These are phyloP conservation scores for Leptopilina drosophilae DNA, from an alignment of 2,888 invertebrate species.

Conservation along the genomic window DNA sequence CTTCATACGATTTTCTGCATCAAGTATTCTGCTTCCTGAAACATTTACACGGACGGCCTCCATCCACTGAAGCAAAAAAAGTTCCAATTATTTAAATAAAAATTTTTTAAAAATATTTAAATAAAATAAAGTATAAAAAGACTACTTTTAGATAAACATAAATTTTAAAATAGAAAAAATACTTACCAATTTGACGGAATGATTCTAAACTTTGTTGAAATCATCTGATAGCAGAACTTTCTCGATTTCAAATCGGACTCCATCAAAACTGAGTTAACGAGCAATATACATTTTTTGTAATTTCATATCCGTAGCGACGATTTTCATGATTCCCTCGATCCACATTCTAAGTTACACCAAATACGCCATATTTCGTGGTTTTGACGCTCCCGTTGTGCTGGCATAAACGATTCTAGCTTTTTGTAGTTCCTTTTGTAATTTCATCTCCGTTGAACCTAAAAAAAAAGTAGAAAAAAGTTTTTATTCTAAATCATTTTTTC, in stretches of 20 bases:
- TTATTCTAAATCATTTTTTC: no score
- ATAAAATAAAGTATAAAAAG: background rate
- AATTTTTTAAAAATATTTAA: background rate
- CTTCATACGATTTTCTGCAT: conserved; percentile 95
- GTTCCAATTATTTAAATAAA: conserved; percentile 4
- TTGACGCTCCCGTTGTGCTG: conserved; percentile 97
- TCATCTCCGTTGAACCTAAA: conserved; percentile 88
- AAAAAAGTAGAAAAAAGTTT: background rate
- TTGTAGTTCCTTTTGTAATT: conserved; percentile 95
- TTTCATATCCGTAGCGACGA: conserved; percentile 99
- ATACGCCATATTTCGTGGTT: conserved; percentile 99
- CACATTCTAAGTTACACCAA: conserved; percentile 99
- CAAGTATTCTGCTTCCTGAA: conserved; percentile 95
- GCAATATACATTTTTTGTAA: conserved; percentile 99
- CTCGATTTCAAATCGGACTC: conserved; percentile 97
- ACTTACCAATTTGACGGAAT: conserved; percentile 89
- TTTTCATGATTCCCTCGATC: conserved; percentile 99
- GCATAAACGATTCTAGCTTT: conserved; percentile 96
- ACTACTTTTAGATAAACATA: no score
- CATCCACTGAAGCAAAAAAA: conserved; percentile 85
- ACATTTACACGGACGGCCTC: conserved; percentile 93
- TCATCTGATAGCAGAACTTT: conserved; percentile 93
- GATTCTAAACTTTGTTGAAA: conserved; percentile 94
- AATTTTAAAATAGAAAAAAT: background rate
- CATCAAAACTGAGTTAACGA: conserved; percentile 98